A percentile compares a stretch with the other conserved stretches of the same genome.
Evolutionary conservation across 2,113 vertebrate species (phyloP).

Genomic region (Dicaeum eximium): DNA sequence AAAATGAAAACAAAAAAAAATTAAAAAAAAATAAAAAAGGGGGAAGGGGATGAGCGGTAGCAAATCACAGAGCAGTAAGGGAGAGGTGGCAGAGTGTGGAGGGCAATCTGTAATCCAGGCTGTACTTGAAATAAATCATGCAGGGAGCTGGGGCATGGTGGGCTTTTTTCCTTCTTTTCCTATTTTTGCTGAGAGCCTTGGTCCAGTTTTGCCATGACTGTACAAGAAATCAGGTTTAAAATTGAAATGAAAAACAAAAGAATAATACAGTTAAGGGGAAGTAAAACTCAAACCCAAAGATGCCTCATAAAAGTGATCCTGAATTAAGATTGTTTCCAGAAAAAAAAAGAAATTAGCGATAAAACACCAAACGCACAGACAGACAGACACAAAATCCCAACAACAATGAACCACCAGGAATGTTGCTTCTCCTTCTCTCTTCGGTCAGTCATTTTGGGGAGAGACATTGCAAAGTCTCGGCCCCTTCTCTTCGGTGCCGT

Average conservation of each 20-base stretch:
- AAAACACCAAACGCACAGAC: not conserved
- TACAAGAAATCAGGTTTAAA: constrained; percentile 43
- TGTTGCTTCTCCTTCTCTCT: constrained; percentile 25
- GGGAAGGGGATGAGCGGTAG: not conserved
- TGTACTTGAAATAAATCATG: constrained; percentile 24
- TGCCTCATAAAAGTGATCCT: constrained; percentile 45
- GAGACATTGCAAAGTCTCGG: not conserved
- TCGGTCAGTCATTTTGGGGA: not conserved
- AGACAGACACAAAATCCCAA: constrained; percentile 39
- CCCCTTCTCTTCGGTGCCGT: not conserved
- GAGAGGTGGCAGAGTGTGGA: not conserved
- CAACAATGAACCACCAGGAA: not conserved
- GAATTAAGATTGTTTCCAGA: constrained; percentile 44
- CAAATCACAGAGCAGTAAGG: not conserved
- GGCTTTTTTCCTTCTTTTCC: not conserved
- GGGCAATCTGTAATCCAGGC: constrained; percentile 52
- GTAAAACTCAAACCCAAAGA: constrained; percentile 37
- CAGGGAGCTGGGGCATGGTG: not conserved
- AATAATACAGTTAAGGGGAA: constrained; percentile 32
- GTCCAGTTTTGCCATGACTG: constrained; percentile 63
- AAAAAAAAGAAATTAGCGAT: not conserved
- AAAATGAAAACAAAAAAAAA: constrained; percentile 18
- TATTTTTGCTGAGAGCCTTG: constrained; percentile 50
- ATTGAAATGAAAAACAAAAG: not conserved
- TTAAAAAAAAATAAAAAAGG: not conserved